Evolutionary conservation across 2,888 invertebrate genomes (phyloP).

Genomic region (Euclidia mi): DNA sequence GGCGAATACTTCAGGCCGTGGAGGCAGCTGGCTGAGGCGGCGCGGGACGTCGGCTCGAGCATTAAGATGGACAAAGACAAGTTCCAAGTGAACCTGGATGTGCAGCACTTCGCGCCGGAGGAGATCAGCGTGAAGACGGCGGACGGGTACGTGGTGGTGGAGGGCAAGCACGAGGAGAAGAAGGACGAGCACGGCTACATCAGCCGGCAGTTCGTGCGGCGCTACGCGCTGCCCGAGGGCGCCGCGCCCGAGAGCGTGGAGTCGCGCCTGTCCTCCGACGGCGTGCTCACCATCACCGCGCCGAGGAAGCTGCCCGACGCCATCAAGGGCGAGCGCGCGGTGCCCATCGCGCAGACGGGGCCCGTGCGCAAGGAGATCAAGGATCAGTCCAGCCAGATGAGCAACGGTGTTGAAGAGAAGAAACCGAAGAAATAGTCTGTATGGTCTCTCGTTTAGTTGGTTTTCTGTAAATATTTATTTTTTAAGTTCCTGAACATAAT

Average conservation of each 20-base stretch:
- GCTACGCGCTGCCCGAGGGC: slow-evolving; percentile 93
- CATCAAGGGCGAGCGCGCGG: slow-evolving; percentile 63
- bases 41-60: slow-evolving; percentile 83
- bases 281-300: slow-evolving; percentile 92
- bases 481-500: too few relatives aligned
- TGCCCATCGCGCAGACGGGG: slow-evolving; percentile 72
- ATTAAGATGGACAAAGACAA: slow-evolving; percentile 90
- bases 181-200: slow-evolving; percentile 93
- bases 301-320: slow-evolving; percentile 76
- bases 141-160: slow-evolving; percentile 92
- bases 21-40: slow-evolving; percentile 76
- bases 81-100: slow-evolving; percentile 92
- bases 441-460: too few relatives aligned
- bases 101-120: slow-evolving; percentile 93
- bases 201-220: slow-evolving; percentile 92
- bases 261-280: slow-evolving; percentile 93
- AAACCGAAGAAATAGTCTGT: too few relatives aligned
- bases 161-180: slow-evolving; percentile 94
- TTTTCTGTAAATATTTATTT: too few relatives aligned
- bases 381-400: slow-evolving; percentile 15
- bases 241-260: slow-evolving; percentile 91
- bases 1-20: slow-evolving; percentile 74
- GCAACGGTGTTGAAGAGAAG: too few relatives aligned
- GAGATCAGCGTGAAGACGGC: slow-evolving; percentile 93
- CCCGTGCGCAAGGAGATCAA: slow-evolving; percentile 73